phyloP scores from a whole-genome alignment of 2,113 vertebrate genomes.

The Trogon surrucura region DNA sequence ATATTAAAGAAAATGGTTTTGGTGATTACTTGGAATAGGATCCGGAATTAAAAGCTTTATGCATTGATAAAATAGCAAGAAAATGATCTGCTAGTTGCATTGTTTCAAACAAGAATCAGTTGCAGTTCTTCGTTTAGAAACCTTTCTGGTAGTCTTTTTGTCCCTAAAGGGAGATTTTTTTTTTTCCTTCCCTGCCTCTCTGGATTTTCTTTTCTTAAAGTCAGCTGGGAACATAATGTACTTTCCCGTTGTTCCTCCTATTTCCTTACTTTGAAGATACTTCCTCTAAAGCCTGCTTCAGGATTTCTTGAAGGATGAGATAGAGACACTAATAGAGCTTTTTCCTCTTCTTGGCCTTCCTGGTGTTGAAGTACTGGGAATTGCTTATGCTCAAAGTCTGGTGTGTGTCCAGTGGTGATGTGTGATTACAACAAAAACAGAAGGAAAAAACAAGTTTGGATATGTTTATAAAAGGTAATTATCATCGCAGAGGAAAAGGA shows the following conservation, averaged over 20 bases:
- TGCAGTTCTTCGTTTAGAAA: neutral
- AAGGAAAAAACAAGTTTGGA: conserved; percentile 60
- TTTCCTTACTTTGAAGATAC: conserved; percentile 64
- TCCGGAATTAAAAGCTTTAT: neutral
- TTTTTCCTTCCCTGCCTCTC: neutral
- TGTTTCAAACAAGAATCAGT: neutral
- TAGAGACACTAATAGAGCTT: conserved; percentile 16
- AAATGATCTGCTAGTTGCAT: neutral
- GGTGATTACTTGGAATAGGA: neutral
- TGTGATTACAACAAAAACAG: conserved; percentile 11
- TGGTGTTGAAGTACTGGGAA: conserved; percentile 2
- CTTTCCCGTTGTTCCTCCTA: neutral
- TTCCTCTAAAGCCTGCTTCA: conserved; percentile 50
- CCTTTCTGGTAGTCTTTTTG: neutral
- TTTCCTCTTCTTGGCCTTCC: conserved; percentile 24
- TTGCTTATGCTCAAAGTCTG: conserved; percentile 1
- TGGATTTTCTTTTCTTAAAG: conserved; percentile 8
- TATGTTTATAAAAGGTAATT: conserved; percentile 52
- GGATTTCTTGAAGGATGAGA: conserved; percentile 66
- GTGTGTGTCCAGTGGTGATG: neutral
- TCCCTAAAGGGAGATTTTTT: neutral
- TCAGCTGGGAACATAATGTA: conserved; percentile 38
- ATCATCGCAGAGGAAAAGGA: neutral
- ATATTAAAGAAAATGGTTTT: neutral
- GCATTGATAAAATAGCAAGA: neutral